A percentile compares a stretch with the other conserved stretches of the same genome.
Evolutionary conservation across 2,797 vertebrate species (phyloP).

Genomic region (Mastacembelus armatus): DNA sequence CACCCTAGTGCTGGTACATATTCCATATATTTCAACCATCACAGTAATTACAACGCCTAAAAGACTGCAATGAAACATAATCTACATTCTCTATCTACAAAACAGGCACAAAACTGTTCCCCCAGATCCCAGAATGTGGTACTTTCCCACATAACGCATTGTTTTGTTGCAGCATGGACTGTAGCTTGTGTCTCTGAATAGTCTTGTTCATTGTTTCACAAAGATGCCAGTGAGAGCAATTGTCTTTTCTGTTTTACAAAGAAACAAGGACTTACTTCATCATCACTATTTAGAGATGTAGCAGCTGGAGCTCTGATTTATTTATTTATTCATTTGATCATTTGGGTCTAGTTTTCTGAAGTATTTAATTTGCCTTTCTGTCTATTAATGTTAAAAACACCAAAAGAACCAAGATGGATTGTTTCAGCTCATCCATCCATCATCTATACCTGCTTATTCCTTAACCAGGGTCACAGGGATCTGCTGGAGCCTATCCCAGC

Average conservation of each 20-base stretch:
- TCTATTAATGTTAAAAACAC: no score
- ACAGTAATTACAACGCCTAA: slow-evolving; percentile 16
- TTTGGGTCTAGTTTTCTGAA: no score
- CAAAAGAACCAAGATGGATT: no score
- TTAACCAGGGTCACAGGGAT: no score
- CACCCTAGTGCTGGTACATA: neutral
- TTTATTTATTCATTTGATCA: neutral
- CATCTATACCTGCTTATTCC: no score
- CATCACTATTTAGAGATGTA: slow-evolving; percentile 15
- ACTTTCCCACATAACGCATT: slow-evolving; percentile 64
- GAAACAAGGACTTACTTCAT: slow-evolving; percentile 21
- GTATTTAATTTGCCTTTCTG: no score
- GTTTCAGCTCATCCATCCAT: no score
- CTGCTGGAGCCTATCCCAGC: no score
- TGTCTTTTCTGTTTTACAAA: slow-evolving; percentile 46
- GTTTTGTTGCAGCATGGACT: slow-evolving; percentile 46
- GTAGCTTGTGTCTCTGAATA: slow-evolving; percentile 48
- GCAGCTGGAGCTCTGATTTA: neutral
- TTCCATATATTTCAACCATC: neutral
- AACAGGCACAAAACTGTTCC: slow-evolving; percentile 58
- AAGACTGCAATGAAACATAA: slow-evolving; percentile 43
- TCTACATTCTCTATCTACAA: slow-evolving; percentile 61
- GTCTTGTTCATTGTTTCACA: slow-evolving; percentile 65
- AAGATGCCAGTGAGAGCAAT: slow-evolving; percentile 51
- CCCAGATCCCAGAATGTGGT: slow-evolving; percentile 67